Percentiles rank a stretch among this genome's conserved stretches.
Evolutionary conservation across 2,888 invertebrate genomes (phyloP).

Genomic region (Icerya purchasi): DNA sequence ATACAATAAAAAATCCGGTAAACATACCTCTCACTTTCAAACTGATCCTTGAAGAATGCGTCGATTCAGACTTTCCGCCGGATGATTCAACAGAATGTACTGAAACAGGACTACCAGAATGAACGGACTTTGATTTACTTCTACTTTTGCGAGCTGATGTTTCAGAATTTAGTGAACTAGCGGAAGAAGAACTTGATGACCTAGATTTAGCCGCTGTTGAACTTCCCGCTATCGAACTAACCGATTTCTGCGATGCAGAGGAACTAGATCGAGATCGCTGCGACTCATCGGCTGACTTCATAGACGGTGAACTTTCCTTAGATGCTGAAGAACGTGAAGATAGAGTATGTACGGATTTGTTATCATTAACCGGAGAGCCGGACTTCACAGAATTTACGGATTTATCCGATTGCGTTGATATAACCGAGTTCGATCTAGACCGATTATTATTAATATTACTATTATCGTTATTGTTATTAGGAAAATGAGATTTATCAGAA

Average conservation of each 20-base stretch:
- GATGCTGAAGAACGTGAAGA: not conserved
- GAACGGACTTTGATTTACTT: constrained; percentile 12
- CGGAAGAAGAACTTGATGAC: constrained; percentile 18
- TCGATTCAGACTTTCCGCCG: not conserved
- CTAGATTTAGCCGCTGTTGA: not conserved
- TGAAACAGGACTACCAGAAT: constrained; percentile 6
- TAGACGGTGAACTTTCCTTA: not conserved
- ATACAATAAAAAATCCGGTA: too few relatives aligned
- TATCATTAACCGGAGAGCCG: too few relatives aligned
- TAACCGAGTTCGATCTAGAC: not conserved
- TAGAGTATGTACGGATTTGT: not conserved
- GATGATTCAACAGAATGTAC: constrained; percentile 5
- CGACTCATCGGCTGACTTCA: not conserved
- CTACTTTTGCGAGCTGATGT: constrained; percentile 5
- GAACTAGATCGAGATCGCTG: constrained; percentile 14
- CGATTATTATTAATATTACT: too few relatives aligned
- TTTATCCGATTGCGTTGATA: not conserved
- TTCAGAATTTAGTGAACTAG: constrained; percentile 21
- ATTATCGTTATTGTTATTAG: too few relatives aligned
- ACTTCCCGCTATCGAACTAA: not conserved
- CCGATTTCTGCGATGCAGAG: constrained; percentile 16
- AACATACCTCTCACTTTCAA: not conserved
- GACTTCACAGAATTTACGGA: not conserved
- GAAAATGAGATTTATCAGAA: not conserved
- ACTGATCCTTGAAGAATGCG: not conserved